Base-by-base conservation (phyloP, 2,113 vertebrate species). In the Dendrocopos noguchii region DNA sequence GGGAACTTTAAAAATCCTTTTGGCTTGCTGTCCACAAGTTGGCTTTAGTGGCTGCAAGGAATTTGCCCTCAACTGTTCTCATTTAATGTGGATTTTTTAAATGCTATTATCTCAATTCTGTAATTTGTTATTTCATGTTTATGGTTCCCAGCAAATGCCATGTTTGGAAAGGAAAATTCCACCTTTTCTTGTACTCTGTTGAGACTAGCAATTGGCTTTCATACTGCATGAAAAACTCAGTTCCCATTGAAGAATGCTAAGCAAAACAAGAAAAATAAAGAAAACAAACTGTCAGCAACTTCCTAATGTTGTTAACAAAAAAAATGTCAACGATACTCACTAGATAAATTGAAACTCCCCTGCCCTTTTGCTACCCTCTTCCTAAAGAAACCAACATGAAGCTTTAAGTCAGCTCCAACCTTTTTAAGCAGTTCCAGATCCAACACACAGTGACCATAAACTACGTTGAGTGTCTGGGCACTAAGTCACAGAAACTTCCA, bases 1-100 rank as follows among this genome's bases (percentile, higher is more conserved):
- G 60, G 82, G 28, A 67, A 75, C 53, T 66, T 81, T 60, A 66
- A 90, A 79, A 29, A 88, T 39, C 34, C 42, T 83, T 46, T 87
- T 56, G 60, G 68, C 27, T 47, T 87, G 81, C 55, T 59, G 11
- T 68, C 70, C 57, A 7, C 72, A 88, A 88, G 89, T 59, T 61
- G 61, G 52, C 0, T 0, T 68, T 92, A 88, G 91, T 0, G 9
- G 74, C 85, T 73, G 66, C 61, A 76, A 92, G 70, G 86, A 88
- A 95, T 91, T 92, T 90, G 88, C 80, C 46, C 96, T 95, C 81
- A 60, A 94, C 80, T 77, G 67, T 82, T 84, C 74, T 91, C 76
- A 87, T 93, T 93, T 91, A 94, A 88, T 83, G 88, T 66, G 82
- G 91, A 85, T 96, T 96, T 95, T 39, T 87, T 75, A 94, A 95